Evolutionary conservation across 1,140 invertebrate genomes (phyloP), one percentile per base, ranked within the genome.

Genomic region (Drosophila lacertosa): DNA sequence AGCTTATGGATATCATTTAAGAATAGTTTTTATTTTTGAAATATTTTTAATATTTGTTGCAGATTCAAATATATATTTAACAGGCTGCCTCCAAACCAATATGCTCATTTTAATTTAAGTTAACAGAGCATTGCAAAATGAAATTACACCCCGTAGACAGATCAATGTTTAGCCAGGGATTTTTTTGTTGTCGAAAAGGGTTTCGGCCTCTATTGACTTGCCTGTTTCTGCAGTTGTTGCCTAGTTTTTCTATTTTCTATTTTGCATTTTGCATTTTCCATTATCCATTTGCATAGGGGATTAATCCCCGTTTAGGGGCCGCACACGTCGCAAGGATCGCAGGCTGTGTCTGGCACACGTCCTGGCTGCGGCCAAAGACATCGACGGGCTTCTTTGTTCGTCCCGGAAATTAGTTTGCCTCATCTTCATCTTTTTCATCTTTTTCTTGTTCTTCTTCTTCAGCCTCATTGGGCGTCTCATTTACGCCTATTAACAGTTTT

Each of bases 311-410:
- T 53, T 84, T 76, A 84, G 71, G 63, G 63, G 80, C 80, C 76
- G 75, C 76, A 84, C 71, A 84, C 72, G 74, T 29, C 42, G 55
- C 33, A 75, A 79, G 73, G 84, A 88, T 86, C n/a, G n/a, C n/a
- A n/a, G n/a, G n/a, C n/a, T n/a, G 65, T 58, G 82, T 39, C 81
- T 70, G 81, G 81, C 81, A 84, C 81, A 84, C 81, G 81, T 79
- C 80, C 45, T 45, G 53, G 24, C 53, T 66, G 62, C 40, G 51
- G 47, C 40, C 47, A 35, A 59, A 48, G 39, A 40, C 53, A 45
- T 59, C 60, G 40, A 42, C 33, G 47, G 57, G 29, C 32, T 47
- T 29, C 42, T 77, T 65, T 76, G 72, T 64, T 40, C 54, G 37
- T 16, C 18, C 24, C 74, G 81, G 82, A 86, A 86, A 86, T 86